Percentiles rank a stretch among this genome's conserved stretches.
phyloP scores from a whole-genome alignment of 2,888 invertebrate genomes.

The Pachymerium ferrugineum region DNA sequence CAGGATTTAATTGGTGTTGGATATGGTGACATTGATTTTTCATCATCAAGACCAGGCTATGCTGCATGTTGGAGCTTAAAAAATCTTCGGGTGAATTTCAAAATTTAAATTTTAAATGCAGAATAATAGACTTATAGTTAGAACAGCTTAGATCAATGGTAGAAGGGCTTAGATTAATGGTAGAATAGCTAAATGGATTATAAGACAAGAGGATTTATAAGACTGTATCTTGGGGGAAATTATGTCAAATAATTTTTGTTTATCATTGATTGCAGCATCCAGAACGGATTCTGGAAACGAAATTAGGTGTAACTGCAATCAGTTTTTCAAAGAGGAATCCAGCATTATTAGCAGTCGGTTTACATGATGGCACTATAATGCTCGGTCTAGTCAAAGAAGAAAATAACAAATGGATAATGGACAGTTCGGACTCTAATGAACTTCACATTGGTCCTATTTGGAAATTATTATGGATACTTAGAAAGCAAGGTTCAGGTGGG shows the following conservation, averaged over 20 bases:
- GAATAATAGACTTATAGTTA: too few relatives aligned
- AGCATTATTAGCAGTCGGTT: constrained; percentile 2
- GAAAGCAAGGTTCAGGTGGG: neutral
- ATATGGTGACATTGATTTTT: neutral
- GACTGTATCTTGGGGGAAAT: too few relatives aligned
- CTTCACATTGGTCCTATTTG: constrained; percentile 7
- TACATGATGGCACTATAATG: neutral
- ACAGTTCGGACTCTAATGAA: neutral
- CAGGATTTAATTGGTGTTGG: constrained; percentile 10
- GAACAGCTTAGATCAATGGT: too few relatives aligned
- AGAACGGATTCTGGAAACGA: neutral
- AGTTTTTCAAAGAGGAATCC: constrained; percentile 4
- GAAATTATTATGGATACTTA: constrained; percentile 3
- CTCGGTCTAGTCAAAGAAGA: neutral
- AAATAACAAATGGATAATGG: neutral
- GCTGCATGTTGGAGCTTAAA: constrained; percentile 9
- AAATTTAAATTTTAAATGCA: too few relatives aligned
- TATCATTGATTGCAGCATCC: neutral
- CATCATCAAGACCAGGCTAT: neutral
- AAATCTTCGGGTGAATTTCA: neutral
- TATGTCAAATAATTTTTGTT: neutral
- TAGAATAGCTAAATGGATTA: too few relatives aligned
- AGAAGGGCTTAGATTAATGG: too few relatives aligned
- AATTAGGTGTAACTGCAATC: constrained; percentile 10
- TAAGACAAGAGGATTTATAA: too few relatives aligned